Evolutionary conservation across 2,888 invertebrate genomes (phyloP).

Genomic region (Synergus umbraculus): DNA sequence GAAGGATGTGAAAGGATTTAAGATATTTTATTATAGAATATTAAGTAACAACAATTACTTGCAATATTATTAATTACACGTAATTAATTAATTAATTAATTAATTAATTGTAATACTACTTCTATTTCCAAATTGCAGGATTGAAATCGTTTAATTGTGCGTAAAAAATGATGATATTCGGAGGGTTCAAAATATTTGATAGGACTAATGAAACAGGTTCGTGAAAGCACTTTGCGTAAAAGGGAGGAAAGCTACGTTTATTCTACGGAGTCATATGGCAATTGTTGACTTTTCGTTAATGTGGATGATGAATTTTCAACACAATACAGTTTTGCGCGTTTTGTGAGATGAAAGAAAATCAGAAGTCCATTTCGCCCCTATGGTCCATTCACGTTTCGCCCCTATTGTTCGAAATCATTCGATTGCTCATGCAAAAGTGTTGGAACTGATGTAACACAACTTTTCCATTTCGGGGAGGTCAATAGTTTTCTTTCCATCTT

Average conservation of each 20-base stretch:
- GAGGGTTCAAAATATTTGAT: background rate
- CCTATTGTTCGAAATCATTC: slow-evolving; percentile 29
- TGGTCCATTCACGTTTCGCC: slow-evolving; percentile 33
- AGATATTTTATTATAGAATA: no score
- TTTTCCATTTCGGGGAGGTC: slow-evolving; percentile 32
- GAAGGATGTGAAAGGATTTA: no score
- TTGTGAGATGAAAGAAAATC: slow-evolving; percentile 33
- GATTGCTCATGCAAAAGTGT: slow-evolving; percentile 35
- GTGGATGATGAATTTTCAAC: slow-evolving; percentile 34
- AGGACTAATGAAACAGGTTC: background rate
- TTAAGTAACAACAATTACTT: background rate
- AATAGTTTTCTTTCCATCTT: slow-evolving; percentile 13
- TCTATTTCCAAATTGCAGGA: background rate
- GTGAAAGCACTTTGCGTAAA: slow-evolving; percentile 27
- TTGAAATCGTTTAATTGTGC: background rate
- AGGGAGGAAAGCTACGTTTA: background rate
- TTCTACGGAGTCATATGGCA: background rate
- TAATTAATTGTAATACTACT: background rate
- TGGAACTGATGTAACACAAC: slow-evolving; percentile 28
- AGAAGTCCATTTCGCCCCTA: slow-evolving; percentile 30
- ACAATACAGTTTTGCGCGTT: slow-evolving; percentile 27
- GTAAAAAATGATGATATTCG: background rate
- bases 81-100: background rate
- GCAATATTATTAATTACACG: background rate
- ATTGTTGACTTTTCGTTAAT: slow-evolving; percentile 38